Percentiles rank a stretch among this genome's conserved stretches.
These are phyloP conservation scores for Anticlea derivata DNA, from an alignment of 2,888 invertebrate species.

Conservation along the genomic window DNA sequence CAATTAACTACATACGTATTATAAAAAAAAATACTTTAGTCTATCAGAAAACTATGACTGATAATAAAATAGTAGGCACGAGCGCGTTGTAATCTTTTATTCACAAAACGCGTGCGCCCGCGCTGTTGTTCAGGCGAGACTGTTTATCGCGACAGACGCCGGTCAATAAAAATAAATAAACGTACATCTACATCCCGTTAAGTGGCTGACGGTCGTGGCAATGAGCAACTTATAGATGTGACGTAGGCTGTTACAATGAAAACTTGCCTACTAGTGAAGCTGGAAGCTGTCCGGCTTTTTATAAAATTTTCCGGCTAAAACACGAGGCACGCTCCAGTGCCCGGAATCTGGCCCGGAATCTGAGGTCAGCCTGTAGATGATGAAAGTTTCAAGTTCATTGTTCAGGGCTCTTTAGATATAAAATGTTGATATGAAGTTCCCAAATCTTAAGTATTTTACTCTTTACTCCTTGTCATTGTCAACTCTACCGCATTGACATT, in stretches of 20 bases:
- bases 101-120: constrained; percentile 24
- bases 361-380: too few relatives aligned
- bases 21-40: too few relatives aligned
- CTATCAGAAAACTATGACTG: too few relatives aligned
- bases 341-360: too few relatives aligned
- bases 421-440: too few relatives aligned
- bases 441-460: too few relatives aligned
- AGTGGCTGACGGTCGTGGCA: constrained; percentile 9
- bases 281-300: not conserved
- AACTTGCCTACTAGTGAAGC: not conserved
- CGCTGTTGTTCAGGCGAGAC: constrained; percentile 19
- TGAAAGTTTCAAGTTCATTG: too few relatives aligned
- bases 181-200: constrained; percentile 30
- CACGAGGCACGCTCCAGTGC: too few relatives aligned
- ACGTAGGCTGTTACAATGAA: constrained; percentile 10
- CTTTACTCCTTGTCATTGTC: too few relatives aligned
- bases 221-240: constrained; percentile 24
- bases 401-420: too few relatives aligned
- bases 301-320: not conserved
- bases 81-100: constrained; percentile 12
- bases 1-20: too few relatives aligned
- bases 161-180: constrained; percentile 27
- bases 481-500: not conserved
- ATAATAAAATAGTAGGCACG: not conserved
- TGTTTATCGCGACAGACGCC: constrained; percentile 21